Base-by-base conservation (phyloP, 2,888 invertebrate genomes). In the Caenorhabditis sp. region DNA sequence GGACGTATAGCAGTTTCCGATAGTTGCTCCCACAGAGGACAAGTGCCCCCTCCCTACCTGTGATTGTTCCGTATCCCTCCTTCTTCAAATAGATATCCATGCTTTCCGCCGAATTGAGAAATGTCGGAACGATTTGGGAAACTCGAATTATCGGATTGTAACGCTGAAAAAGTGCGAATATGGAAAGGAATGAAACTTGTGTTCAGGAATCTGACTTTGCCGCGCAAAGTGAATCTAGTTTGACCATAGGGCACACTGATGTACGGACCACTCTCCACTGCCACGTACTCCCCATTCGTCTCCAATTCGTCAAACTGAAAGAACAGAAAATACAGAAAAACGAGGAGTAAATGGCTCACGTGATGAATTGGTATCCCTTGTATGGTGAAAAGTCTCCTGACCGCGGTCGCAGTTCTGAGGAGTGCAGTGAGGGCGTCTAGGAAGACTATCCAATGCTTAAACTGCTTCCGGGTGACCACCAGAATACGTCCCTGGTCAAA, bases 401-500 rank as follows among this genome's bases (percentile, higher is more conserved):
- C 66, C 0, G 82, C 82, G 4, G 78, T 80, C 0, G 73, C 62
- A 1, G 82, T 80, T 0, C 61, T 56, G 13, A 85, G 27, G 13
- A 73, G 48, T 4, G 56, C 73, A 3, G 84, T 85, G 17, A 85
- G 61, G 0, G 73, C 78, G 43, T 85, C 85, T 8, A 85, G 73
- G 35, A 85, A 85, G 11, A 80, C 77, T 26, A 85, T 80, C 85
- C 85, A 85, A 43, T 85, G 83, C 56, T 81, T 81, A 73, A 83
- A 84, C 39, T 85, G 78, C 24, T 80, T 65, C 45, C 85, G 59
- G 7, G 85, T 85, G 17, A 85, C 84, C 30, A 71, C 74, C n/a
- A 85, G 59, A 9, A 80, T 68, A 13, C 78, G 73, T 4, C 85
- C 85, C 26, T 70, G 53, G 41, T 85, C 84, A 56, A 78, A 66